phyloP scores from a whole-genome alignment of 1,140 invertebrate species.

The Pseudachorutes palmiensis region DNA sequence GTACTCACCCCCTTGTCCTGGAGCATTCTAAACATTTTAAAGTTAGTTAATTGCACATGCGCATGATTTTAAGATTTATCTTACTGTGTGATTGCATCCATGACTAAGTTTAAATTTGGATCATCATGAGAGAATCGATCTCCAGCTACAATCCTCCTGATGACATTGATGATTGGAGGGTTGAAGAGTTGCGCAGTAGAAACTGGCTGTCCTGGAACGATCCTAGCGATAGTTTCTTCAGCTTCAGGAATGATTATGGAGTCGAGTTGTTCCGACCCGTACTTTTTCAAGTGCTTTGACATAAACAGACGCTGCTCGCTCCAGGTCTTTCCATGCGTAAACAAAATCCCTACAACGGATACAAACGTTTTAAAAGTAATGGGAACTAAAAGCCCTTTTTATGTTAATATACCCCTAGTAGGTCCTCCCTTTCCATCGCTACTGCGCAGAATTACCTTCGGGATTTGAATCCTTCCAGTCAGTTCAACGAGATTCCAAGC shows the following conservation, averaged over 20 bases:
- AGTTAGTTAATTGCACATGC: not conserved
- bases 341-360: not conserved
- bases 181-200: not conserved
- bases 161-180: not conserved
- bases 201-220: not conserved
- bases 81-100: constrained; percentile 11
- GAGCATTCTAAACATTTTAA: not conserved
- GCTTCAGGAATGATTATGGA: not conserved
- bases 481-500: not conserved
- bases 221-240: not conserved
- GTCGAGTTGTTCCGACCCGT: not conserved
- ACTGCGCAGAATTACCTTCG: not conserved
- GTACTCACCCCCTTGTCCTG: not conserved
- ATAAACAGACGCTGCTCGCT: constrained; percentile 2
- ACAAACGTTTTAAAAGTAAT: no score
- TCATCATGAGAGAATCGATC: constrained; percentile 9
- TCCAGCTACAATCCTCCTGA: not conserved
- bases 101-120: constrained; percentile 6
- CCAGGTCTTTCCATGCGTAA: not conserved
- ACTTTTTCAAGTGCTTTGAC: not conserved
- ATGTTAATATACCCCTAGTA: not conserved
- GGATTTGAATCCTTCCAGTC: constrained; percentile 7
- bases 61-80: not conserved
- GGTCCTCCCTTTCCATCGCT: constrained; percentile 5
- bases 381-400: no score